Evolutionary conservation across 2,797 vertebrate species (phyloP).

Genomic region (Smutsia gigantea): DNA sequence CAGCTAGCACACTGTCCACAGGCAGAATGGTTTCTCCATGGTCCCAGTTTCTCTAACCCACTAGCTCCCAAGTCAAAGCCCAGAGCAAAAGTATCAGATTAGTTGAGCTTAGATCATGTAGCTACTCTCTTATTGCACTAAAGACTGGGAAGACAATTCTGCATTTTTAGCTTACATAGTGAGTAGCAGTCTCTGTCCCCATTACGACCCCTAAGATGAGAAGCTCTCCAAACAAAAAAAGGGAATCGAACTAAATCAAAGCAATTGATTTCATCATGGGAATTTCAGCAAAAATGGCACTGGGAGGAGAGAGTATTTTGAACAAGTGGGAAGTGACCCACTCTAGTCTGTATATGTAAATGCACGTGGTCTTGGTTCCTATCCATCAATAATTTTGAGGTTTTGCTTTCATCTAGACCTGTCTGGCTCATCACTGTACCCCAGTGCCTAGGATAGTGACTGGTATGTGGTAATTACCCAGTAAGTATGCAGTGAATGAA

Average conservation of each 20-base stretch:
- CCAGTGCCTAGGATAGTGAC: background rate
- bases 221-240: slow-evolving; percentile 41
- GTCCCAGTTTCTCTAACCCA: background rate
- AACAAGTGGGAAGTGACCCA: background rate
- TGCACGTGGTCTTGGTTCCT: background rate
- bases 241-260: background rate
- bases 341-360: background rate
- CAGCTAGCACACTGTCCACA: background rate
- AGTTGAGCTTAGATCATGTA: background rate
- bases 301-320: slow-evolving; percentile 23
- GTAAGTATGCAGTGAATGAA: background rate
- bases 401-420: background rate
- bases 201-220: background rate
- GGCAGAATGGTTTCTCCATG: background rate
- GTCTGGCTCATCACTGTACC: background rate
- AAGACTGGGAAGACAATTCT: background rate
- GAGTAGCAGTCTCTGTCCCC: background rate
- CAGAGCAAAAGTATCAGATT: background rate
- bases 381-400: background rate
- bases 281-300: slow-evolving; percentile 36
- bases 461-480: background rate
- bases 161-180: background rate
- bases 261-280: background rate
- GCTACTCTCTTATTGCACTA: background rate
- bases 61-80: background rate